Evolutionary conservation across 2,888 invertebrate genomes (phyloP).

Genomic region (Ashinkailepas kermadecensis): DNA sequence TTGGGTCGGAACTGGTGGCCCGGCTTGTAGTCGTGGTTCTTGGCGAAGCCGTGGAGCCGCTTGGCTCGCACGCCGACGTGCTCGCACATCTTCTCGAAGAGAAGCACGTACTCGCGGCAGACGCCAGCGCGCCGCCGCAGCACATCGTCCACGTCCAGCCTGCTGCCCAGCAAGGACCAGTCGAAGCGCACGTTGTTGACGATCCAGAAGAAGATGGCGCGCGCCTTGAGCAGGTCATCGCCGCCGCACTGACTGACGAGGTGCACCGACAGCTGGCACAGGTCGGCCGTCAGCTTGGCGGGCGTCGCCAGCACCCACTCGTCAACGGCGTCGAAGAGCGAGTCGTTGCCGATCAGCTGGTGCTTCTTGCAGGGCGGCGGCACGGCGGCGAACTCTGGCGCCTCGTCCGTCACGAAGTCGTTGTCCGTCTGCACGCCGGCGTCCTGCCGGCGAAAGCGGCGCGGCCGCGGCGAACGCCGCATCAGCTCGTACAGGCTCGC

Average conservation of each 20-base stretch:
- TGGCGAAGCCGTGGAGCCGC: conserved; percentile 39
- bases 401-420: conserved; percentile 37
- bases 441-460: conserved; percentile 27
- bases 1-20: conserved; percentile 37
- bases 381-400: conserved; percentile 38
- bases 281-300: conserved; percentile 24
- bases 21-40: conserved; percentile 37
- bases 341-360: conserved; percentile 34
- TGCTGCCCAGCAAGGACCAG: conserved; percentile 36
- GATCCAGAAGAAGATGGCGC: conserved; percentile 39
- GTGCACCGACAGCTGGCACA: conserved; percentile 25
- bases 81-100: conserved; percentile 38
- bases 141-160: conserved; percentile 35
- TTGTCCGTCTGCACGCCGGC: conserved; percentile 37
- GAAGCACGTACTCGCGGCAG: conserved; percentile 37
- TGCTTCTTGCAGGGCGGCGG: conserved; percentile 37
- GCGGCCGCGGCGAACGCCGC: conserved; percentile 23
- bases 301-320: conserved; percentile 28
- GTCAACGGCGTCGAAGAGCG: conserved; percentile 29
- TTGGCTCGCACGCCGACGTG: conserved; percentile 37
- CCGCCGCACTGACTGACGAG: conserved; percentile 26
- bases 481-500: neutral
- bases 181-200: conserved; percentile 38
- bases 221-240: conserved; percentile 36
- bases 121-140: conserved; percentile 36